Evolutionary conservation across 2,888 invertebrate genomes (phyloP), one percentile per base, ranked within the genome.

Genomic region (Noctua fimbriata): DNA sequence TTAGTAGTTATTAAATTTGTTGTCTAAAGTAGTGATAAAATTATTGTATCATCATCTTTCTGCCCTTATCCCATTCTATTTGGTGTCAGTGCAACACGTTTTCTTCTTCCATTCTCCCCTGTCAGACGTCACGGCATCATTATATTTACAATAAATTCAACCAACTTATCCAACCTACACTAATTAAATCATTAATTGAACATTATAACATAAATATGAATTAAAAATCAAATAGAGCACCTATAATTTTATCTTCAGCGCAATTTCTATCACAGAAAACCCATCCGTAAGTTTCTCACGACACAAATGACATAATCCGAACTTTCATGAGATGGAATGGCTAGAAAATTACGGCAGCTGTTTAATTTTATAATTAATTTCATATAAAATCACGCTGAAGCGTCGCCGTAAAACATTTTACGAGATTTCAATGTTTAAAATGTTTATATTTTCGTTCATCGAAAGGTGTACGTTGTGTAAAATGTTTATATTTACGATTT

Each of bases 391-490:
- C 70, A 75, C 60, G 32, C 18, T 69, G 24, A 75, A 81, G 70
- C 78, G 73, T 75, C 67, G 80, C 47, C 18, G 84, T 87, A 79
- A 69, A 82, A 82, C 74, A 69, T 81, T 88, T 88, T 81, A 88
- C 77, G 89, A 88, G 76, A 16, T 47, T 83, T 84, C 79, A 69
- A 86, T 79, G 86, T 84, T 63, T 84, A 74, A 74, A 84, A 82
- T 83, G 84, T 86, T 83, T 85, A 83, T 83, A 58, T 86, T 80
- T 79, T 76, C 44, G 60, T 24, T 60, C 76, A 76, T 82, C 58
- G 67, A 60, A 76, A 52, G 76, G n/a, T 75, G 32, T 66, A 41
- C 47, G 66, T 69, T 69, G 47, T 79, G 28, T 83, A 32, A 79
- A 83, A 79, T 76, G 76, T 80, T 86, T 86, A 83, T 84, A 69